Percentiles rank a stretch among this genome's conserved stretches.
These are phyloP conservation scores for Orchesella flavescens DNA, from an alignment of 2,888 invertebrate species.

Conservation along the genomic window DNA sequence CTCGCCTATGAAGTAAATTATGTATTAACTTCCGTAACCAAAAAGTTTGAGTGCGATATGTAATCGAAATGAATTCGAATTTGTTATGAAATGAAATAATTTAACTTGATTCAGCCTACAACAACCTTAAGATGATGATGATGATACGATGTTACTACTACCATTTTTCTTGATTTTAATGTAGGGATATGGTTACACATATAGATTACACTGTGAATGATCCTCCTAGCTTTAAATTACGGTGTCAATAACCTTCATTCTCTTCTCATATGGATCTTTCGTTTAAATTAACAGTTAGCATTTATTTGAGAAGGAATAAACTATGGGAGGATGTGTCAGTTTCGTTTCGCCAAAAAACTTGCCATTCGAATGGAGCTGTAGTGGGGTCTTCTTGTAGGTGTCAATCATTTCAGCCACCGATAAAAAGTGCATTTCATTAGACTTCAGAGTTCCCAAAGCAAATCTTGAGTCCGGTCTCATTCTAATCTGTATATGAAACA, in stretches of 20 bases:
- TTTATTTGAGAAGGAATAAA: slow-evolving; percentile 70
- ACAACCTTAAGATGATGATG: too few relatives aligned
- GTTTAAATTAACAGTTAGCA: slow-evolving; percentile 54
- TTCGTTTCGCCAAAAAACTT: slow-evolving; percentile 72
- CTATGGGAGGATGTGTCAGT: slow-evolving; percentile 71
- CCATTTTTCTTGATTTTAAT: too few relatives aligned
- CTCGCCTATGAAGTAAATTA: slow-evolving; percentile 3
- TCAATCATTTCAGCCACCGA: slow-evolving; percentile 70
- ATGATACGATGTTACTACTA: too few relatives aligned
- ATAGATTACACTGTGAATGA: too few relatives aligned
- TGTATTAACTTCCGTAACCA: slow-evolving; percentile 5
- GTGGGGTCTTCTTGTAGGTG: slow-evolving; percentile 71
- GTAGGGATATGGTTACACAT: too few relatives aligned
- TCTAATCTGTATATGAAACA: slow-evolving; percentile 72
- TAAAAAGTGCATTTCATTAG: slow-evolving; percentile 71
- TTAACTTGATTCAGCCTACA: too few relatives aligned
- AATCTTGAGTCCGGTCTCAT: slow-evolving; percentile 66
- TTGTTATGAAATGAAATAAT: too few relatives aligned
- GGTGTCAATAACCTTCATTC: slow-evolving; percentile 23
- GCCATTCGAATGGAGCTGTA: slow-evolving; percentile 71
- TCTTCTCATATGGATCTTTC: neutral
- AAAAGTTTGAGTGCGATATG: neutral
- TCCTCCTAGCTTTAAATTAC: slow-evolving; percentile 7
- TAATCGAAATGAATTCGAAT: too few relatives aligned
- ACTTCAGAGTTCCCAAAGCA: slow-evolving; percentile 70